Conservation (phyloP, 2,797 vertebrate genomes). For the Trachurus trachurus region DNA sequence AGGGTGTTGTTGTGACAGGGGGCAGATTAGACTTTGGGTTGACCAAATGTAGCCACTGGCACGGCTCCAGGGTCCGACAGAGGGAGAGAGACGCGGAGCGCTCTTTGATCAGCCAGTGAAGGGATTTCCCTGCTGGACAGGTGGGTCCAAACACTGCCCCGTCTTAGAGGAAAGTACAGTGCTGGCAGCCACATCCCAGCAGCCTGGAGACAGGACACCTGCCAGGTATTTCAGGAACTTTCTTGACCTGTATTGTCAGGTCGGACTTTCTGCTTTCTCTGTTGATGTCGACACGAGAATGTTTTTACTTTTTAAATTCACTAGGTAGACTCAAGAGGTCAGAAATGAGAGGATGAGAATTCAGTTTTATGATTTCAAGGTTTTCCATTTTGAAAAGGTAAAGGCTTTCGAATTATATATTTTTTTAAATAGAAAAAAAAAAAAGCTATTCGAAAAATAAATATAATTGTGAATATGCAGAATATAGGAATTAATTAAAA, state of each 20-base stretch:
- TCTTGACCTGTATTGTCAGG: constrained; percentile 4
- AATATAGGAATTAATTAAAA: neutral
- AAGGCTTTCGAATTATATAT: neutral
- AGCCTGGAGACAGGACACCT: constrained; percentile 10
- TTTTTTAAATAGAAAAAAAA: neutral
- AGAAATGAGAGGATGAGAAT: neutral
- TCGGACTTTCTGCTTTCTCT: neutral
- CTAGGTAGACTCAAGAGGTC: neutral
- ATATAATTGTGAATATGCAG: neutral
- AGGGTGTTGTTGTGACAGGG: constrained; percentile 69
- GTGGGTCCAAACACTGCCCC: constrained; percentile 29
- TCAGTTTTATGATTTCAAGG: too few relatives aligned
- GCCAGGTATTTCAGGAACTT: constrained; percentile 16
- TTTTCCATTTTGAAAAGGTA: neutral
- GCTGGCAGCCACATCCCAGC: constrained; percentile 4
- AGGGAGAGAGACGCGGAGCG: constrained; percentile 18
- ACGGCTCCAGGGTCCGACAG: constrained; percentile 26
- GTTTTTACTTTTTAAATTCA: neutral
- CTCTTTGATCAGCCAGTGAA: constrained; percentile 57
- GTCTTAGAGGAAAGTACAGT: constrained; percentile 17
- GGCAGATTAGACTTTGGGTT: constrained; percentile 67
- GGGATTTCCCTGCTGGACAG: constrained; percentile 60
- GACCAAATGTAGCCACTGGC: constrained; percentile 66
- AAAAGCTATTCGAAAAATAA: neutral
- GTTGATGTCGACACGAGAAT: neutral